Conservation (phyloP, 2,113 vertebrate genomes). For the Mastomys natalensis region DNA sequence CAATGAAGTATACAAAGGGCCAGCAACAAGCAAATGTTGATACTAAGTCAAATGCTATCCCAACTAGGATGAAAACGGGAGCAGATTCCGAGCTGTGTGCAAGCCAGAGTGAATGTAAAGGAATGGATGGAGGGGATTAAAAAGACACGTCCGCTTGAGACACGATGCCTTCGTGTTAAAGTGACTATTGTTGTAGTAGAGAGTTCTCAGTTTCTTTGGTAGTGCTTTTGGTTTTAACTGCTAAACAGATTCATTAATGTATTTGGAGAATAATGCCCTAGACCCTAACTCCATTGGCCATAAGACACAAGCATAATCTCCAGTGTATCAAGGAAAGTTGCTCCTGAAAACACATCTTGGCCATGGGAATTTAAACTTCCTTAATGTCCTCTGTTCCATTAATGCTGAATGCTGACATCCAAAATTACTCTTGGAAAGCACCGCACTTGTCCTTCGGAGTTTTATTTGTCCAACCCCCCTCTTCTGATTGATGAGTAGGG, state of each 20-base stretch:
- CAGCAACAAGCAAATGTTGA: background rate
- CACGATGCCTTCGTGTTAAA: background rate
- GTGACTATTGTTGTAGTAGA: background rate
- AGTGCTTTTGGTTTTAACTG: background rate
- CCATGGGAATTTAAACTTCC: background rate
- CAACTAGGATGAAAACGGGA: background rate
- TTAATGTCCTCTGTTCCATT: background rate
- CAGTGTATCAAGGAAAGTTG: background rate
- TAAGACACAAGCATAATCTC: background rate
- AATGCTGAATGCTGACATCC: background rate
- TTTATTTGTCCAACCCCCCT: background rate
- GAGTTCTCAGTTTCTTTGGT: background rate
- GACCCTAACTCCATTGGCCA: background rate
- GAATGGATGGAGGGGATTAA: background rate
- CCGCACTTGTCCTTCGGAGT: background rate
- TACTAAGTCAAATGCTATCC: background rate
- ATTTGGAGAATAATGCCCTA: background rate
- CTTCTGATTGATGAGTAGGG: background rate
- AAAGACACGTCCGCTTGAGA: accelerated
- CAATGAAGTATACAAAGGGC: background rate
- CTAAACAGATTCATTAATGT: background rate
- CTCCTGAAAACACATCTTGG: background rate
- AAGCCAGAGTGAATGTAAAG: background rate
- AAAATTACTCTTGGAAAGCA: background rate
- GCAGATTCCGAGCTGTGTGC: background rate